These are phyloP conservation scores for Camponotus vicinus DNA, from an alignment of 1,140 invertebrate genomes.

Conservation along the genomic window DNA sequence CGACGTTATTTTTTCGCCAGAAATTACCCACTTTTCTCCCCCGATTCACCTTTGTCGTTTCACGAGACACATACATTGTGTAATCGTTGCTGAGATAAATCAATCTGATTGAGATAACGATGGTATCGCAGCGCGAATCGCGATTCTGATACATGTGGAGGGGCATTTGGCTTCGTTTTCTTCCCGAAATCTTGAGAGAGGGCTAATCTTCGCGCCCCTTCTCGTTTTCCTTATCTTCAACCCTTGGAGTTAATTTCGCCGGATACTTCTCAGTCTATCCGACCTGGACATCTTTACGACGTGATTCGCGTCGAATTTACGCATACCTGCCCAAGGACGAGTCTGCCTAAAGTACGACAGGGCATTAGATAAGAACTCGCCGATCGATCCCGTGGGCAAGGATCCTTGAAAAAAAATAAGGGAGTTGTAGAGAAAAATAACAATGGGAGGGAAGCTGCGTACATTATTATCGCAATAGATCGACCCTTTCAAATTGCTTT, in stretches of 20 bases:
- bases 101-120: not conserved
- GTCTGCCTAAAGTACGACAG: slow-evolving; percentile 5
- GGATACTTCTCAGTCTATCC: slow-evolving; percentile 30
- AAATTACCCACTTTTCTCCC: slow-evolving; percentile 48
- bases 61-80: not conserved
- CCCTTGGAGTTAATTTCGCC: slow-evolving; percentile 42
- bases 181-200: not conserved
- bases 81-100: slow-evolving; percentile 42
- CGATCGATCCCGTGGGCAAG: slow-evolving; percentile 33
- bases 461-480: not conserved
- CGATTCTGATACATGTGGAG: not conserved
- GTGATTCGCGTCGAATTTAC: slow-evolving; percentile 35
- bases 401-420: slow-evolving; percentile 15
- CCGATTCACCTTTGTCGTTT: slow-evolving; percentile 8
- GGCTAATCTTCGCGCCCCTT: slow-evolving; percentile 12
- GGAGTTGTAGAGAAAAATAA: not conserved
- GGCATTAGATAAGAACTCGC: slow-evolving; percentile 37
- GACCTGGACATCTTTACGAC: slow-evolving; percentile 39
- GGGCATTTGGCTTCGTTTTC: slow-evolving; percentile 24
- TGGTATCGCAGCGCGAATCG: slow-evolving; percentile 25
- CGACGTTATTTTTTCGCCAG: slow-evolving; percentile 50
- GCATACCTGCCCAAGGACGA: not conserved
- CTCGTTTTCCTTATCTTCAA: slow-evolving; percentile 17
- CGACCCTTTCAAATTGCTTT: slow-evolving; percentile 7
- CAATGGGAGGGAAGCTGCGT: not conserved